phyloP scores from a whole-genome alignment of 2,888 invertebrate species.

The Prenolepis imparis region DNA sequence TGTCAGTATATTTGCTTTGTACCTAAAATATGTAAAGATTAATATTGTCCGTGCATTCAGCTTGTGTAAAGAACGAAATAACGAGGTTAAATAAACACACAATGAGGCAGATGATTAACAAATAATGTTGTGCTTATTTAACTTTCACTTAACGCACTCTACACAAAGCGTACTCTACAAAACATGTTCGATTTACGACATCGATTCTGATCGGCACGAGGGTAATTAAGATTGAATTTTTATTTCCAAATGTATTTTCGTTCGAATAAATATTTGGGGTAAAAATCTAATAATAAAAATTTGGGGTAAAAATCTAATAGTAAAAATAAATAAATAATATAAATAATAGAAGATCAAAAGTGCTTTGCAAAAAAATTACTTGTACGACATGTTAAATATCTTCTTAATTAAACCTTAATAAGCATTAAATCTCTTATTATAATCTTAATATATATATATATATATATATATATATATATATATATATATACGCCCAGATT shows the following conservation, averaged over 20 bases:
- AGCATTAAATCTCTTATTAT: background rate
- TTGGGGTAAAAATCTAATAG: no score
- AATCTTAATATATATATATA: background rate
- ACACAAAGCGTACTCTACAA: background rate
- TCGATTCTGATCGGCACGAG: background rate
- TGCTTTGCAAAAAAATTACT: background rate
- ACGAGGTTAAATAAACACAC: background rate
- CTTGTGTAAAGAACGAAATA: background rate
- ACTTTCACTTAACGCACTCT: background rate
- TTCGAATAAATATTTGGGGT: background rate
- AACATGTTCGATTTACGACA: slow-evolving; percentile 15
- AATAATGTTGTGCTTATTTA: slow-evolving; percentile 13
- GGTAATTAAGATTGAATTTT: slow-evolving; percentile 5
- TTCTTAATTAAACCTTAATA: background rate
- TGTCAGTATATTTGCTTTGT: background rate
- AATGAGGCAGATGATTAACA: background rate
- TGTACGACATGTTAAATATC: background rate
- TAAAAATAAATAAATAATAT: no score
- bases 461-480: no score
- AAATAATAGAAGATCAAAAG: background rate
- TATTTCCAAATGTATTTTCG: background rate
- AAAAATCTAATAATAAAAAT: no score
- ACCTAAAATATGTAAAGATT: background rate
- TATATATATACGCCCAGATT: no score
- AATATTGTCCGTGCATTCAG: background rate